Percentiles rank a stretch among this genome's conserved stretches.
Conservation (phyloP, 2,888 invertebrate species). For the Anorthoa munda region DNA sequence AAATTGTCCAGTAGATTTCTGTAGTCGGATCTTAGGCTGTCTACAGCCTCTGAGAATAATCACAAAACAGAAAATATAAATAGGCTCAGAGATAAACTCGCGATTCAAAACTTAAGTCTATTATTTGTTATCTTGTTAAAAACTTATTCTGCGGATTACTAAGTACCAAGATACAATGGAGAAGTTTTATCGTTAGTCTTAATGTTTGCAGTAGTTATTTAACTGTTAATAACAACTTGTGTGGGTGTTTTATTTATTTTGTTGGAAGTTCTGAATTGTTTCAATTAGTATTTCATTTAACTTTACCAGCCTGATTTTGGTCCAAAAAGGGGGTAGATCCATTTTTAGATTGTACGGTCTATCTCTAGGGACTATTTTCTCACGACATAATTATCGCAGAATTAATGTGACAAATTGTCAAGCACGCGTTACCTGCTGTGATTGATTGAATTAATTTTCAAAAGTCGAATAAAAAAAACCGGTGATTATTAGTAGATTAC, state of each 20-base stretch:
- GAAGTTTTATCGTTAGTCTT: slow-evolving; percentile 43
- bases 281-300: not conserved
- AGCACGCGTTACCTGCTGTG: too few relatives aligned
- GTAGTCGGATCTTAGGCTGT: too few relatives aligned
- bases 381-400: too few relatives aligned
- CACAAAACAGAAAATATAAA: slow-evolving; percentile 27
- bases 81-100: slow-evolving; percentile 20
- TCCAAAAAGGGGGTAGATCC: not conserved
- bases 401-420: too few relatives aligned
- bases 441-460: too few relatives aligned
- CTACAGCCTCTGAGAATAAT: too few relatives aligned
- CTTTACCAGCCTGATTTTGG: not conserved
- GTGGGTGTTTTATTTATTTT: slow-evolving; percentile 30
- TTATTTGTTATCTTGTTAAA: slow-evolving; percentile 44
- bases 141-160: slow-evolving; percentile 48
- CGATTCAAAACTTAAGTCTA: slow-evolving; percentile 27
- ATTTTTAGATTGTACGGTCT: too few relatives aligned
- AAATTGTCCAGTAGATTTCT: too few relatives aligned
- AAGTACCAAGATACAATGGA: slow-evolving; percentile 35
- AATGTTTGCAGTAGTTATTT: slow-evolving; percentile 34
- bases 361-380: too few relatives aligned
- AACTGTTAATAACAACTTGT: slow-evolving; percentile 37
- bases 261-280: slow-evolving; percentile 19
- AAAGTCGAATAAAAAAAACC: too few relatives aligned
- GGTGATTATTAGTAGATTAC: too few relatives aligned